Conservation (phyloP, 2,888 invertebrate species). For the Crossocerus cetratus region DNA sequence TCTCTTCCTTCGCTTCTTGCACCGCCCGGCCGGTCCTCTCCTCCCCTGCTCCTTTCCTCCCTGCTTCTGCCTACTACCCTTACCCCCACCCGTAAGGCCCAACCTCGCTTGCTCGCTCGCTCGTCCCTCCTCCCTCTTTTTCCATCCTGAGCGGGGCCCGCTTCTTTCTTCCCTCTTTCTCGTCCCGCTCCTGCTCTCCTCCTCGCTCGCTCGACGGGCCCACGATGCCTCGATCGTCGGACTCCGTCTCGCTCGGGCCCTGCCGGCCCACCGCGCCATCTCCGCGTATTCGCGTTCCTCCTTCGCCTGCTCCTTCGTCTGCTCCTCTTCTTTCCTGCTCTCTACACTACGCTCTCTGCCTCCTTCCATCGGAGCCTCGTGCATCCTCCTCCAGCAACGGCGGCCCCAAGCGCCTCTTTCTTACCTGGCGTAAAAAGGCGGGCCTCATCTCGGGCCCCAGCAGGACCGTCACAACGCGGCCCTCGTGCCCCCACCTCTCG, state of each 20-base stretch:
- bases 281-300: conserved; percentile 29
- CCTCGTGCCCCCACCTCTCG: conserved; percentile 24
- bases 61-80: conserved; percentile 36
- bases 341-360: conserved; percentile 21
- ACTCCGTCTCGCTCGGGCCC: conserved; percentile 17
- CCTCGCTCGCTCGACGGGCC: conserved; percentile 28
- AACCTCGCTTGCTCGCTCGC: conserved; percentile 24
- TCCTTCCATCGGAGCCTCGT: conserved; percentile 46
- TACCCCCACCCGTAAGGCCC: conserved; percentile 20
- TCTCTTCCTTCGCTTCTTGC: conserved; percentile 66
- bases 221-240: conserved; percentile 1
- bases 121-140: no score
- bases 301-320: conserved; percentile 5
- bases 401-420: conserved; percentile 59
- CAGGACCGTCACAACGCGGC: conserved; percentile 62
- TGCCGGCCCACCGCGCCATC: conserved; percentile 13
- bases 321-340: conserved; percentile 34
- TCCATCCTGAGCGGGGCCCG: not conserved
- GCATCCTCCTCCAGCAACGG: conserved; percentile 46
- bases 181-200: not conserved
- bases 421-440: conserved; percentile 70
- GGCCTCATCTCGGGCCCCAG: conserved; percentile 58
- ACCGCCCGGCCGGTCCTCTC: conserved; percentile 52
- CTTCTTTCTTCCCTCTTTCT: conserved; percentile 29
- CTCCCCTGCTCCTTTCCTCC: conserved; percentile 36